Conservation (phyloP, 2,113 vertebrate species). For the Suncus etruscus region DNA sequence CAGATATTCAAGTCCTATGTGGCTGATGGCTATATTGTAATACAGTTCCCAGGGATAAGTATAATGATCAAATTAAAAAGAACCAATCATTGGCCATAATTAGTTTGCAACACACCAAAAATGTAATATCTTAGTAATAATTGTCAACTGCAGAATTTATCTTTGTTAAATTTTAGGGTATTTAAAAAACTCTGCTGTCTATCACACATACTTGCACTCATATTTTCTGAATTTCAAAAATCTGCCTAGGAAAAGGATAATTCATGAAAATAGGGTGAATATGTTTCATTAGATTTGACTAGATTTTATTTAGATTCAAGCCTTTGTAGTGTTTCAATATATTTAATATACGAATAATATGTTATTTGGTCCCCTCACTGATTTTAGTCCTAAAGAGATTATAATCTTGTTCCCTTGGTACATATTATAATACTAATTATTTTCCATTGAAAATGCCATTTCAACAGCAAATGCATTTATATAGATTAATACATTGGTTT, state of each 20-base stretch:
- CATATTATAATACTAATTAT: not conserved
- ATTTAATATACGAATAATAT: not conserved
- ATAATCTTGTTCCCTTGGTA: not conserved
- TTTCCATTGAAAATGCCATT: slow-evolving; percentile 18
- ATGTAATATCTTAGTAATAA: slow-evolving; percentile 2
- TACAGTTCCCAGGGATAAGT: not conserved
- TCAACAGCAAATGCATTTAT: not conserved
- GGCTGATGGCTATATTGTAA: not conserved
- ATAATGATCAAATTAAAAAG: not conserved
- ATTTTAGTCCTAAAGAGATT: not conserved
- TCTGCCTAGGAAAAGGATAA: not conserved
- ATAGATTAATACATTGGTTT: not conserved
- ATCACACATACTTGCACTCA: not conserved
- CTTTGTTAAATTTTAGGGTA: not conserved
- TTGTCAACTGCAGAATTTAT: not conserved
- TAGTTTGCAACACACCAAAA: not conserved
- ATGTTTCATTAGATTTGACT: not conserved
- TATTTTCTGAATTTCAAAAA: slow-evolving; percentile 35
- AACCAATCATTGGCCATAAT: not conserved
- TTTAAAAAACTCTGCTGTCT: not conserved
- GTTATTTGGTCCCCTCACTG: not conserved
- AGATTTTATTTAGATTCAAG: not conserved
- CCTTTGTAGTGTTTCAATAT: not conserved
- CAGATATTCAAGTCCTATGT: not conserved
- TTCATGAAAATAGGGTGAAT: not conserved